Conservation (phyloP, 2,888 invertebrate genomes). For the Esperia sulphurella region DNA sequence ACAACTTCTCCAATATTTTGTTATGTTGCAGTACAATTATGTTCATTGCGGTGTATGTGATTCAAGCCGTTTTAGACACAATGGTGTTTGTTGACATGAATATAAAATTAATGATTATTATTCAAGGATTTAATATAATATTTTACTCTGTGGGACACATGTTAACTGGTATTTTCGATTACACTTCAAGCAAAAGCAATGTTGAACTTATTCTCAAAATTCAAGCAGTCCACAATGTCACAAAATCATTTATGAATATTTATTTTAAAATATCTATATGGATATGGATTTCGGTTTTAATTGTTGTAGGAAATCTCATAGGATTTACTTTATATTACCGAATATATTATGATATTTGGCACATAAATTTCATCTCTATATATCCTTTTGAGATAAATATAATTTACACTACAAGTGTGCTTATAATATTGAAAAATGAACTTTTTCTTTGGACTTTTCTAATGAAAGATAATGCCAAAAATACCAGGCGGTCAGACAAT, state of each 20-base stretch:
- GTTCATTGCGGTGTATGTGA: not conserved
- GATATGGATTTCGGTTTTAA: not conserved
- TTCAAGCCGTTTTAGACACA: no score
- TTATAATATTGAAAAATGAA: not conserved
- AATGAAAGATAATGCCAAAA: not conserved
- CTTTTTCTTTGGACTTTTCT: not conserved
- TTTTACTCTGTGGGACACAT: not conserved
- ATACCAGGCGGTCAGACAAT: not conserved
- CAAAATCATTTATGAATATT: not conserved
- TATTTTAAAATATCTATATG: not conserved
- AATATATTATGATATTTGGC: not conserved
- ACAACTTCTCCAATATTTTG: not conserved
- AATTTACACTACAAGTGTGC: not conserved
- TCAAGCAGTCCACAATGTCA: not conserved
- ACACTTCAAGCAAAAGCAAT: not conserved
- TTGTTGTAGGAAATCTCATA: not conserved
- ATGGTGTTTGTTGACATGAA: not conserved
- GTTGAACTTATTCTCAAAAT: not conserved
- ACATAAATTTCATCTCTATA: not conserved
- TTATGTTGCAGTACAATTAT: not conserved
- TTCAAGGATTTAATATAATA: not conserved
- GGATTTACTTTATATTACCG: not conserved
- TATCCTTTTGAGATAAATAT: not conserved
- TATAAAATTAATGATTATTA: not conserved
- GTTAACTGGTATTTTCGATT: not conserved